A percentile compares a stretch with the other conserved stretches of the same genome.
Evolutionary conservation across 2,888 invertebrate species (phyloP).

Genomic region (Harmothoe impar): DNA sequence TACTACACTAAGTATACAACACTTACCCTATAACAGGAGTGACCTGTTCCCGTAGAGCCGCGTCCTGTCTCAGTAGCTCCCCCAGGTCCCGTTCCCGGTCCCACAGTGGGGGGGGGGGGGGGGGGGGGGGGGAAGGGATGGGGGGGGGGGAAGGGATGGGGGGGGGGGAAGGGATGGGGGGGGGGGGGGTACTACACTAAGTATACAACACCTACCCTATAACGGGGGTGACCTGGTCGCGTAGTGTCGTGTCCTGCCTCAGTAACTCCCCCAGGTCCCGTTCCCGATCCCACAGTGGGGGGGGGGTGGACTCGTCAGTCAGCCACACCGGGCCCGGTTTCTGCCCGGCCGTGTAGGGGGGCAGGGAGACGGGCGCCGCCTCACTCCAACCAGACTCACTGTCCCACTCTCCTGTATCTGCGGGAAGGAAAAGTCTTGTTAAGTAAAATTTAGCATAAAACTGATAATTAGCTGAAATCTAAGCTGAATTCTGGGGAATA

Average conservation of each 20-base stretch:
- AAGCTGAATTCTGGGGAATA: too few relatives aligned
- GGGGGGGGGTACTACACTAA: too few relatives aligned
- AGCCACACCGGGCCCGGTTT: conserved; percentile 12
- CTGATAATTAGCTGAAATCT: too few relatives aligned
- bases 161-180: too few relatives aligned
- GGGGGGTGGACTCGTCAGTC: not conserved
- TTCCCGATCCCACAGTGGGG: conserved; percentile 32
- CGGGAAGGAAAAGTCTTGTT: too few relatives aligned
- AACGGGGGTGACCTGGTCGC: not conserved
- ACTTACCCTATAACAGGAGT: conserved; percentile 1
- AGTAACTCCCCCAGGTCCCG: conserved; percentile 5
- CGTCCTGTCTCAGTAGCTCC: not conserved
- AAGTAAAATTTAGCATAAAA: too few relatives aligned
- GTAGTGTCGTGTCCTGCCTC: not conserved
- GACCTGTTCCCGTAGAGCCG: not conserved
- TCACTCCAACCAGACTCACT: conserved; percentile 23
- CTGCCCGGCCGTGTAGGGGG: conserved; percentile 3
- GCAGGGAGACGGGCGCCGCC: not conserved
- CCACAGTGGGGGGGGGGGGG: conserved; percentile 6
- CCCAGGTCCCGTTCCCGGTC: conserved; percentile 29
- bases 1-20: not conserved
- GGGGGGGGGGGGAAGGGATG: too few relatives aligned
- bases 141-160: too few relatives aligned
- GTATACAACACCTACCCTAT: not conserved
- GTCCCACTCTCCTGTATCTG: conserved; percentile 49